These are phyloP conservation scores for Myzus persicae DNA, from an alignment of 1,140 invertebrate genomes.

Conservation along the genomic window DNA sequence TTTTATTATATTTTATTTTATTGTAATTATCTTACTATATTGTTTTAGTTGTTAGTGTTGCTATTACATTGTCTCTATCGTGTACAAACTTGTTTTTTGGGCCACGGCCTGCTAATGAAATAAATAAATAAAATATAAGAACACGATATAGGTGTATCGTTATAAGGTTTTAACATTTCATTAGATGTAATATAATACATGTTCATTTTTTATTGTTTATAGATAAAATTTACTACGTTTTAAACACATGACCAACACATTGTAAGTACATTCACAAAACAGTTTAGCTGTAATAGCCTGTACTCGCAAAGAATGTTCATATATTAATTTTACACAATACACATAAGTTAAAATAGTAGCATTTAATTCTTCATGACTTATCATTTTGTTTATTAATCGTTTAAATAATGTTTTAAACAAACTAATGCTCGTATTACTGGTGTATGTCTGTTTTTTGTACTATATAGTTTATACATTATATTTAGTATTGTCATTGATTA, in stretches of 20 bases:
- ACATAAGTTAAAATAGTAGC: neutral
- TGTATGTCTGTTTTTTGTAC: neutral
- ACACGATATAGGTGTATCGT: neutral
- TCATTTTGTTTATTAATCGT: neutral
- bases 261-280: neutral
- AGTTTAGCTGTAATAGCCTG: neutral
- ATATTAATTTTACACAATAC: neutral
- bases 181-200: neutral
- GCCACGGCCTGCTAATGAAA: neutral
- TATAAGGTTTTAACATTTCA: neutral
- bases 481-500: constrained; percentile 7
- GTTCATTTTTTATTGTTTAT: neutral
- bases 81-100: neutral
- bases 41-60: neutral
- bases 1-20: too few species aligned
- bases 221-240: neutral
- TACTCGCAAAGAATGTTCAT: neutral
- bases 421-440: neutral
- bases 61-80: neutral
- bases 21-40: neutral
- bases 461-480: neutral
- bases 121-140: neutral
- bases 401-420: neutral
- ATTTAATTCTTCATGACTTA: constrained; percentile 9
- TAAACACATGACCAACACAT: neutral